phyloP scores from a whole-genome alignment of 2,797 vertebrate genomes.

The Cirrhinus molitorella region DNA sequence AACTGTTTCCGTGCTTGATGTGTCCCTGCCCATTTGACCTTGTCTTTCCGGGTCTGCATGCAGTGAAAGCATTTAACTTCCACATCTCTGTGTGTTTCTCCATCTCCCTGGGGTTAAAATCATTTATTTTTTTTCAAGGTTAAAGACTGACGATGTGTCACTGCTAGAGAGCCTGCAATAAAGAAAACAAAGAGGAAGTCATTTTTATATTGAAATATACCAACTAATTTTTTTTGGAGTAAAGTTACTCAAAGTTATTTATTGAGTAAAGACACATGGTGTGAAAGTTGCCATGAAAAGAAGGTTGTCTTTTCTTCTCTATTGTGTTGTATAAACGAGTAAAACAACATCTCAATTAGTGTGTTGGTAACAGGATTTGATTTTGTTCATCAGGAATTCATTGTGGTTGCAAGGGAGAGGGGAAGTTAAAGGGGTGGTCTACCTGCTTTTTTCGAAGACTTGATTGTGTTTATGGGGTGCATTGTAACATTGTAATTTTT shows the following conservation, averaged over 20 bases:
- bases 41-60: conserved; percentile 35
- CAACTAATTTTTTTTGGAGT: too few species aligned
- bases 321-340: not conserved
- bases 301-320: not conserved
- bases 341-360: not conserved
- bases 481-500: too few species aligned
- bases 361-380: not conserved
- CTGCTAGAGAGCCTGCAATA: not conserved
- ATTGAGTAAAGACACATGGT: too few species aligned
- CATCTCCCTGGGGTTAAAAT: conserved; percentile 7
- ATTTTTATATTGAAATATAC: not conserved
- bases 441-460: too few species aligned
- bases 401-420: not conserved
- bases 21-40: conserved; percentile 67
- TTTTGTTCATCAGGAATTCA: not conserved
- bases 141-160: conserved; percentile 11
- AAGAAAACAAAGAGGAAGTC: not conserved
- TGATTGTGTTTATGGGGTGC: too few species aligned
- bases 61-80: conserved; percentile 25
- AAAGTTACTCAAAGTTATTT: too few species aligned
- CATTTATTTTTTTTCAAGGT: not conserved
- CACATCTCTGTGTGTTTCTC: conserved; percentile 31
- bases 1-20: conserved; percentile 50
- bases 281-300: not conserved
- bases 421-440: not conserved